Evolutionary conservation across 2,888 invertebrate species (phyloP).

Genomic region (Dasypolia templi): DNA sequence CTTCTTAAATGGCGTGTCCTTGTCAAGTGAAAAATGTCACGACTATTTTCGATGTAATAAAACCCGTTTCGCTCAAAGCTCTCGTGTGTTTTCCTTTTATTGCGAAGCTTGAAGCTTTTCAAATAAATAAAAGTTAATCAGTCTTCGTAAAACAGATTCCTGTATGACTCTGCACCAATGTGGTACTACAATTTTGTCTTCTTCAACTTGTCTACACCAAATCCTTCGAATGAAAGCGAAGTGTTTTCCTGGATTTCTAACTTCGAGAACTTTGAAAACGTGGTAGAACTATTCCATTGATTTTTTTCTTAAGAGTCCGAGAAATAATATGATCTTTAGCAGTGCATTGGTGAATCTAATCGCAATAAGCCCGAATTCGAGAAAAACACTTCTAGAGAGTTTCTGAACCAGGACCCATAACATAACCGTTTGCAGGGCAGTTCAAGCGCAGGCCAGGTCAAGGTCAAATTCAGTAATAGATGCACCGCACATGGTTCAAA

Average conservation of each 20-base stretch:
- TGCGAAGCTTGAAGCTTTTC: conserved; percentile 6
- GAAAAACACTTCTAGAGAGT: background rate
- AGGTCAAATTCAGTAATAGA: too few relatives aligned
- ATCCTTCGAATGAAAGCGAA: background rate
- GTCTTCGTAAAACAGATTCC: background rate
- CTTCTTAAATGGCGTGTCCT: conserved; percentile 3
- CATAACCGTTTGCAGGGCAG: background rate
- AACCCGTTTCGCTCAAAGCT: background rate
- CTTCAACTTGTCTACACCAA: too few relatives aligned
- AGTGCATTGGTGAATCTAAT: background rate
- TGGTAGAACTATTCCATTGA: too few relatives aligned
- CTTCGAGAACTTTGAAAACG: background rate
- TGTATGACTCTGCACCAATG: background rate
- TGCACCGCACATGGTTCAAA: background rate
- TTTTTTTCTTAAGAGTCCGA: background rate
- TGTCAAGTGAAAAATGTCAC: conserved; percentile 1
- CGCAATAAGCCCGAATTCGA: background rate
- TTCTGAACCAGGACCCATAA: background rate
- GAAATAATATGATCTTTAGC: background rate
- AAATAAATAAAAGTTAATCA: conserved; percentile 1
- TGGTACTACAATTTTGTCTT: too few relatives aligned
- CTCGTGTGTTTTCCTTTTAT: conserved; percentile 1
- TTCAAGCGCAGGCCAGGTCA: background rate
- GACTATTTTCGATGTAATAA: conserved; percentile 24
- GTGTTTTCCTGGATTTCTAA: background rate